A percentile compares a stretch with the other conserved stretches of the same genome.
Evolutionary conservation across 2,113 vertebrate genomes (phyloP).

Genomic region (Pteropus alecto): DNA sequence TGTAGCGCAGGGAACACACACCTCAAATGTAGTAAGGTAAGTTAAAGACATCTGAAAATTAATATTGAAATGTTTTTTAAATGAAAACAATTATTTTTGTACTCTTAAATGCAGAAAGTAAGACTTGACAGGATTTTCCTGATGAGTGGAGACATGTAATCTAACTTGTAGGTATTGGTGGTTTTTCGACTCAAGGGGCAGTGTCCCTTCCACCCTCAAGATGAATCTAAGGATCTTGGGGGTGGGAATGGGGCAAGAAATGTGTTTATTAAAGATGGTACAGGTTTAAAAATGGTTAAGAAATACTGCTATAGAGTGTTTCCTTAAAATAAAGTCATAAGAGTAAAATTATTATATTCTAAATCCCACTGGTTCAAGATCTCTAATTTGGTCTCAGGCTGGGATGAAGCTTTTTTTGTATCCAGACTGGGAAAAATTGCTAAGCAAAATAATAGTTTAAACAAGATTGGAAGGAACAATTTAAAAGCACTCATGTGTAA

Average conservation of each 20-base stretch:
- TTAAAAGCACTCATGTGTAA: conserved; percentile 65
- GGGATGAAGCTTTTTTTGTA: conserved; percentile 48
- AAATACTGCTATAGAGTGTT: neutral
- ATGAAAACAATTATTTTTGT: neutral
- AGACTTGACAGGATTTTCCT: neutral
- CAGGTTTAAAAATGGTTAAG: neutral
- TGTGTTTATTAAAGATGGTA: neutral
- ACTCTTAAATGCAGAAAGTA: neutral
- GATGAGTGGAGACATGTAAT: neutral
- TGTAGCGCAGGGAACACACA: neutral
- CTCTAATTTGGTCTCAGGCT: conserved; percentile 54
- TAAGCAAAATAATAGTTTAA: conserved; percentile 70
- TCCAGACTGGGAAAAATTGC: conserved; percentile 63
- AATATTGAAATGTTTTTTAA: conserved; percentile 19
- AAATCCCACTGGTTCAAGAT: conserved; percentile 39
- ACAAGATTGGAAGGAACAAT: conserved; percentile 59
- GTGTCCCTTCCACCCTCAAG: neutral
- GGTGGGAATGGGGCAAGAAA: neutral
- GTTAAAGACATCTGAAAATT: neutral
- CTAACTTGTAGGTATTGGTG: neutral
- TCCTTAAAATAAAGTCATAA: neutral
- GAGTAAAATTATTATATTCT: conserved; percentile 48
- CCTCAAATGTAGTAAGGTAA: neutral
- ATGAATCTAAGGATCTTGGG: neutral
- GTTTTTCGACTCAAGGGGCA: neutral